Conservation (phyloP, 2,113 vertebrate species). For the Gallinago paraguaiae region DNA sequence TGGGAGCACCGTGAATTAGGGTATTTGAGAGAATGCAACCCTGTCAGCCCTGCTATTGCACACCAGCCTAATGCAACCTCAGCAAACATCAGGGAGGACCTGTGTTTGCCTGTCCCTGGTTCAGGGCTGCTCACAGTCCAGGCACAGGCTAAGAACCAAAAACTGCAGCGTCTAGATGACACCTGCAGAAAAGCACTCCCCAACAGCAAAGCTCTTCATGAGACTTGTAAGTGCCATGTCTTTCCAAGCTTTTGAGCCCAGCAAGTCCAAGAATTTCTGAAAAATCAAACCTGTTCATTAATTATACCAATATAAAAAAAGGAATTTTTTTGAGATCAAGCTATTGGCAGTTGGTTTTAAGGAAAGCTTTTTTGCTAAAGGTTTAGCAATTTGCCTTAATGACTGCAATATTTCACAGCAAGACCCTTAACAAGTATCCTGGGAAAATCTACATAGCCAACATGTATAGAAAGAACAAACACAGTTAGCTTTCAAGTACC, state of each 20-base stretch:
- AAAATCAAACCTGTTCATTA: not conserved
- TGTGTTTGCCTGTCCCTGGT: not conserved
- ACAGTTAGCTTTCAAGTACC: not conserved
- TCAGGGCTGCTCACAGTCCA: not conserved
- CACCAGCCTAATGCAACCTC: not conserved
- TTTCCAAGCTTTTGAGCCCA: not conserved
- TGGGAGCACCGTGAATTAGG: not conserved
- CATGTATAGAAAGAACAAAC: not conserved
- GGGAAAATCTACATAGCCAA: not conserved
- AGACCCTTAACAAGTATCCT: not conserved
- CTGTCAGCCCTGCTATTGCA: not conserved
- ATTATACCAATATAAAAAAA: not conserved
- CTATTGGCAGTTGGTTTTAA: conserved; percentile 14
- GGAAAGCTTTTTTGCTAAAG: conserved; percentile 4
- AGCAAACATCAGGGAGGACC: not conserved
- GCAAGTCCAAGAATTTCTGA: not conserved
- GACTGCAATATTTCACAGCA: conserved; percentile 34
- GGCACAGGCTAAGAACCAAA: not conserved
- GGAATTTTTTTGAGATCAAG: not conserved
- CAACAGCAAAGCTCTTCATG: not conserved
- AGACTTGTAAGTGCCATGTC: fast-evolving
- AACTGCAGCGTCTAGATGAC: not conserved
- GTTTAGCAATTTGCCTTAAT: conserved; percentile 32
- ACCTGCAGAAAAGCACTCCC: not conserved
- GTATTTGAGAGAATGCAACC: too few relatives aligned